Evolutionary conservation across 1,140 invertebrate genomes (phyloP).

Genomic region (Drosophila simulans): DNA sequence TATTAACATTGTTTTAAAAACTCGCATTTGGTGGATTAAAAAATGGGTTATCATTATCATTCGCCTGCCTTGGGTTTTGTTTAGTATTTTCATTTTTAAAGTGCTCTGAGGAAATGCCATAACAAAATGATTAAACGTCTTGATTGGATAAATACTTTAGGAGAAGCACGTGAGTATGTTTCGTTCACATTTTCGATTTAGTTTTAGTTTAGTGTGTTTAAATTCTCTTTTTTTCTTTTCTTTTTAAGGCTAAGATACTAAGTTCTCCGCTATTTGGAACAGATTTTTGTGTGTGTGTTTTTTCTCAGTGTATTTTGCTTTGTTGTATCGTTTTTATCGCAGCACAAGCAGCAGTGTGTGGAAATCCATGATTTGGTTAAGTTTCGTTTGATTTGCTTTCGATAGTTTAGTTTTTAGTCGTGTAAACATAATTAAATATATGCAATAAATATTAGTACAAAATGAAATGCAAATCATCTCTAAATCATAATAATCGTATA

Average conservation of each 20-base stretch:
- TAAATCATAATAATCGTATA: conserved; percentile 12
- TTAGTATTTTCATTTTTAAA: conserved; percentile 10
- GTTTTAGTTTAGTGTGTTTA: neutral
- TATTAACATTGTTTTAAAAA: conserved; percentile 53
- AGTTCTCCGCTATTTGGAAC: conserved; percentile 20
- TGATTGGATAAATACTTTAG: conserved; percentile 49
- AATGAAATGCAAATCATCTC: conserved; percentile 72
- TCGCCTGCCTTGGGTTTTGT: conserved; percentile 12
- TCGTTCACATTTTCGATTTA: conserved; percentile 4
- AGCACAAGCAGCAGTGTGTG: conserved; percentile 23
- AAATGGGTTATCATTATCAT: conserved; percentile 50
- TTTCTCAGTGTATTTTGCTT: neutral
- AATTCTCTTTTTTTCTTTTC: neutral
- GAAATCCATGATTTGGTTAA: conserved; percentile 44
- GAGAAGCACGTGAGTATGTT: conserved; percentile 48
- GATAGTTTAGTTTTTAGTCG: conserved; percentile 28
- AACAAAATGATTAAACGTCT: conserved; percentile 51
- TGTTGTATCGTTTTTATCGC: conserved; percentile 1
- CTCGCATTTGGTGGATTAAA: conserved; percentile 59
- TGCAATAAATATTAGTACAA: conserved; percentile 77
- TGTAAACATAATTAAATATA: conserved; percentile 67
- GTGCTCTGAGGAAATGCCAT: conserved; percentile 57
- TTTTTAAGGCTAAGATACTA: conserved; percentile 53
- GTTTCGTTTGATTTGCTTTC: conserved; percentile 47
- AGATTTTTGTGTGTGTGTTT: conserved; percentile 3